phyloP scores from a whole-genome alignment of 2,113 vertebrate genomes.

The Phrynosoma blainvillii region DNA sequence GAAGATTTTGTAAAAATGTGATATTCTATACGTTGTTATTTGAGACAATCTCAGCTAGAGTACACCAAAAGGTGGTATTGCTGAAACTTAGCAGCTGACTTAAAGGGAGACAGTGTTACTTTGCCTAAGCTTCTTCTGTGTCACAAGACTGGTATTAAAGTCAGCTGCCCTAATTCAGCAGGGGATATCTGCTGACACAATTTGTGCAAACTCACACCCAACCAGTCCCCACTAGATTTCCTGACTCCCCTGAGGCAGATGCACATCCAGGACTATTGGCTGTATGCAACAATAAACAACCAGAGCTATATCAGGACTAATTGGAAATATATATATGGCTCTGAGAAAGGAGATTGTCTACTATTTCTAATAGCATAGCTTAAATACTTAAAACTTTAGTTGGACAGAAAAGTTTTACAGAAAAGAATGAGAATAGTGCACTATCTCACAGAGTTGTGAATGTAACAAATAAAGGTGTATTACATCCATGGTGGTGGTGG shows the following conservation, averaged over 20 bases:
- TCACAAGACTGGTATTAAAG: not conserved
- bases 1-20: not conserved
- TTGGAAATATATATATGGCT: not conserved
- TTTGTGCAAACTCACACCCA: not conserved
- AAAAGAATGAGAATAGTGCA: not conserved
- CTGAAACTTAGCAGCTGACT: not conserved
- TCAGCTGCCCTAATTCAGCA: no score
- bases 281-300: not conserved
- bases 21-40: not conserved
- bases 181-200: not conserved
- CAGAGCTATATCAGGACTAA: not conserved
- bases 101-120: not conserved
- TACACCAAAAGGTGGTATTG: not conserved
- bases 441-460: not conserved
- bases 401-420: not conserved
- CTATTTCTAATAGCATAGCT: not conserved
- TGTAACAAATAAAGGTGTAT: not conserved
- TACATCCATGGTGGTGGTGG: not conserved
- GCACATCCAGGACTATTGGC: not conserved
- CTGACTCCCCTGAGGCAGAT: not conserved
- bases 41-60: not conserved
- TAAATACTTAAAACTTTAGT: not conserved
- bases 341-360: no score
- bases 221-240: not conserved
- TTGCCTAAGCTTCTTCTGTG: not conserved